Evolutionary conservation across 2,888 invertebrate genomes (phyloP), one percentile per base, ranked within the genome.

Genomic region (Sthenelais limicola): DNA sequence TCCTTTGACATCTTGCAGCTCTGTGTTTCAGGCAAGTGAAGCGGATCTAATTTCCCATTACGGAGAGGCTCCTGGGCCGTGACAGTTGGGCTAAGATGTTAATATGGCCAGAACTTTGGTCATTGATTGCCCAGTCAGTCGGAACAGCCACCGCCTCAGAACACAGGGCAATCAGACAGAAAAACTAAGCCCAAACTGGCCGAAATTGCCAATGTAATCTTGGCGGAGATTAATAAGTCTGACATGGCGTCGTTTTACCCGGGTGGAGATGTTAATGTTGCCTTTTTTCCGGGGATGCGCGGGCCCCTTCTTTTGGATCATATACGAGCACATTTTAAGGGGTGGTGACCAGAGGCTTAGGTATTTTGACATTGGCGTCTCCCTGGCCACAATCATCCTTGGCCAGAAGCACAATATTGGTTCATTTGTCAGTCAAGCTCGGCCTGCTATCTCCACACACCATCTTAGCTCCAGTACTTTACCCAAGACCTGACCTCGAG

Each of bases 141-240:
- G 43, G 18, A 62, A 62, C 62, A 33, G 62, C 24, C 9, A 5
- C 62, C 38, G 62, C 38, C 62, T 62, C 62, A 24, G 62, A 62
- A 38, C 62, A 26, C 38, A 38, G 62, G 12, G 1, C 62, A 62
- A 35, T 35, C 62, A 24, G n/a, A 62, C 62, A 62, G 62, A 62
- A 62, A 38, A 62, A 21, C 62, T 4, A 21, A 9, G 56, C 21
- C 35, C 38, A 62, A 62, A 62, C 43, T 26, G n/a, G 56, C 21
- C 35, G 62, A 62, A 62, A 62, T 62, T 62, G 62, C 62, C 62
- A 62, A 62, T 62, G 62, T 62, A 62, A 62, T 62, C 62, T 62
- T n/a, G 62, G 62, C 12, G 2, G 62, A 62, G 43, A 62, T 62
- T 62, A 62, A 62, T 62, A 62, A 62, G 62, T 26, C 62, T 24